Percentiles rank a stretch among this genome's conserved stretches.
phyloP scores from a whole-genome alignment of 2,113 vertebrate species.

The Dryoscopus gambensis region DNA sequence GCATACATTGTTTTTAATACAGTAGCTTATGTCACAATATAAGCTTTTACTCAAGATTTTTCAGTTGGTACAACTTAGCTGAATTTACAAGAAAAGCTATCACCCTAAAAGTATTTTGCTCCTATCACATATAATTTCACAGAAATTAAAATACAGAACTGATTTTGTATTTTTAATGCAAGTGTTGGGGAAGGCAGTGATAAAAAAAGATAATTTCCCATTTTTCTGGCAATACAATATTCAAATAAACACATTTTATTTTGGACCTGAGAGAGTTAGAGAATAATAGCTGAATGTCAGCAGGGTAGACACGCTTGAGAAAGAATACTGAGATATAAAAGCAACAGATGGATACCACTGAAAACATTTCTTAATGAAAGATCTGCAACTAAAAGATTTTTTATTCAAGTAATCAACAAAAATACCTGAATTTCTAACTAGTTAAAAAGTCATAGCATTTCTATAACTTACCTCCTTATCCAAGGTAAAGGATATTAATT shows the following conservation, averaged over 20 bases:
- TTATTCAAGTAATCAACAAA: neutral
- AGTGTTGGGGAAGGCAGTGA: neutral
- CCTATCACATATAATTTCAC: neutral
- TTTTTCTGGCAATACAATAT: neutral
- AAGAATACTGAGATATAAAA: neutral
- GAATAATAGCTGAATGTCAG: neutral
- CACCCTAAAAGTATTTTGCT: neutral
- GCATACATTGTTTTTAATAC: neutral
- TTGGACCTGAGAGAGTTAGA: neutral
- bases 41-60: neutral
- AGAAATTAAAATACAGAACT: neutral
- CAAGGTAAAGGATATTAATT: neutral
- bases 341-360: fast-evolving
- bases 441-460: neutral
- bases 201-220: neutral
- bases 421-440: neutral
- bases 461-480: neutral
- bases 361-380: neutral
- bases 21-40: neutral
- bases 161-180: neutral
- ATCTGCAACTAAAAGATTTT: neutral
- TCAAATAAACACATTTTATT: neutral
- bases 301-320: neutral
- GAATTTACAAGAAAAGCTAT: neutral
- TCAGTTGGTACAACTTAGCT: neutral